Percentiles rank a stretch among this genome's conserved stretches.
Evolutionary conservation across 2,888 invertebrate species (phyloP).

Genomic region (Mesorhabditis spiculigera): DNA sequence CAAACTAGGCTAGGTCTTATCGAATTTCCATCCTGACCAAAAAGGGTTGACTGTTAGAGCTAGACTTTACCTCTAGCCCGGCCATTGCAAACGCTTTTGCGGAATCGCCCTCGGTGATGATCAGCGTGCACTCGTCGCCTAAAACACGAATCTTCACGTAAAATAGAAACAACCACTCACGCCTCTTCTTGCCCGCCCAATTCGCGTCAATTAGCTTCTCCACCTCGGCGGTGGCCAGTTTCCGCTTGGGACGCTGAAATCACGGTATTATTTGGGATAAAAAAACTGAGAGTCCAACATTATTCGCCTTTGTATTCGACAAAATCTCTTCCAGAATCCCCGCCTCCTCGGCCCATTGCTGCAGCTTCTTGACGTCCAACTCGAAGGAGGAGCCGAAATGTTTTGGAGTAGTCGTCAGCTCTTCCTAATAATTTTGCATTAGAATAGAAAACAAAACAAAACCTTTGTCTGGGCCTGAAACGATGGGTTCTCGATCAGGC

Average conservation of each 20-base stretch:
- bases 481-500: conserved; percentile 93
- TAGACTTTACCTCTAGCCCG: conserved; percentile 80
- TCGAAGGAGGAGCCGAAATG: conserved; percentile 89
- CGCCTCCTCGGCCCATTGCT: neutral
- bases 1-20: too few relatives aligned
- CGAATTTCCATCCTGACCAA: too few relatives aligned
- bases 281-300: neutral
- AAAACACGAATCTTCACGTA: neutral
- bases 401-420: conserved; percentile 89
- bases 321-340: neutral
- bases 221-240: conserved; percentile 17
- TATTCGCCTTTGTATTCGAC: neutral
- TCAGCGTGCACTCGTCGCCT: conserved; percentile 74
- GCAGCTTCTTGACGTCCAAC: conserved; percentile 60
- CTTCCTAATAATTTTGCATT: conserved; percentile 66
- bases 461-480: conserved; percentile 96
- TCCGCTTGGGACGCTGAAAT: neutral
- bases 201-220: conserved; percentile 39
- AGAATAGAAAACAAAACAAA: neutral
- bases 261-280: too few relatives aligned
- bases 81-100: conserved; percentile 94
- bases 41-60: too few relatives aligned
- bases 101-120: conserved; percentile 96
- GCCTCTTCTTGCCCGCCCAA: conserved; percentile 23
- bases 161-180: too few relatives aligned